Conservation (phyloP, 2,797 vertebrate species). For the Halcyon chelicuti region DNA sequence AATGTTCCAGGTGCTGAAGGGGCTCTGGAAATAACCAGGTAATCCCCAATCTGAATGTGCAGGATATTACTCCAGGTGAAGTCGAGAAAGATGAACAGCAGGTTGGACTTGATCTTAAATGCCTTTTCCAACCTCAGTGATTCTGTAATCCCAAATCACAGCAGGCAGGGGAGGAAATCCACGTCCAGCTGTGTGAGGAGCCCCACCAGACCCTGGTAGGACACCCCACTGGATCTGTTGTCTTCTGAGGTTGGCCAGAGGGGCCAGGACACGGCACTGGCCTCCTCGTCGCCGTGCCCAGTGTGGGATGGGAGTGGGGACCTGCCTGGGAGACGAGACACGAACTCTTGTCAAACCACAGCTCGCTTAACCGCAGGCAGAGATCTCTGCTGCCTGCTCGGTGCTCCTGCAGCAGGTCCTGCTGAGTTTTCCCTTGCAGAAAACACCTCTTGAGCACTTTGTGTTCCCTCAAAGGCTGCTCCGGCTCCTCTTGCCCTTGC, state of each 20-base stretch:
- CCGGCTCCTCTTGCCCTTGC: neutral
- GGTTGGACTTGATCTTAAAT: neutral
- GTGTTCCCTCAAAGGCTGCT: neutral
- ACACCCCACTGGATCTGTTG: neutral
- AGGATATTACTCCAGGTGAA: neutral
- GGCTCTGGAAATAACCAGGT: neutral
- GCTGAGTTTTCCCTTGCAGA: neutral
- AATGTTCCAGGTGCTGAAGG: neutral
- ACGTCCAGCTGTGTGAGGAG: accelerated
- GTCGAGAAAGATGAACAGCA: neutral
- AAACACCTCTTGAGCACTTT: neutral
- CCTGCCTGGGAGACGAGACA: neutral
- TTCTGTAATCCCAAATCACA: neutral
- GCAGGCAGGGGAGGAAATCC: neutral
- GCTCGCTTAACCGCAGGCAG: neutral
- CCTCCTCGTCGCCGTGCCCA: accelerated
- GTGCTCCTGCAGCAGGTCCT: neutral
- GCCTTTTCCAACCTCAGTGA: neutral
- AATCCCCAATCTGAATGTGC: accelerated
- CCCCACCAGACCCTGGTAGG: neutral
- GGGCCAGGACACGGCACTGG: neutral
- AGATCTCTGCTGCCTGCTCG: neutral
- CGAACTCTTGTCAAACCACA: accelerated
- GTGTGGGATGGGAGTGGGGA: neutral
- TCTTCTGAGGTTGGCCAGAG: neutral